Conservation (phyloP, 1,140 invertebrate genomes). For the Psix sp. region DNA sequence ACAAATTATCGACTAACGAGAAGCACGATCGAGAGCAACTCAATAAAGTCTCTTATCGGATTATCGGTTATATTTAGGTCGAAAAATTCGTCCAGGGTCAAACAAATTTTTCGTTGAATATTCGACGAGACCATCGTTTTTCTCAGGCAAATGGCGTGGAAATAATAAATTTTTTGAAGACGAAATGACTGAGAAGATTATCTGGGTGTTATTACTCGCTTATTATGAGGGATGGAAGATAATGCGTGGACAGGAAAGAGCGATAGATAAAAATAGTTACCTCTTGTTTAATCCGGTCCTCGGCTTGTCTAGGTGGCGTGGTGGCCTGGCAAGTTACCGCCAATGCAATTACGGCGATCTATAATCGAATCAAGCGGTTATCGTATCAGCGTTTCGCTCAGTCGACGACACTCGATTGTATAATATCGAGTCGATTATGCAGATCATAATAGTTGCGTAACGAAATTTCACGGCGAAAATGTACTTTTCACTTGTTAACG, state of each 20-base stretch:
- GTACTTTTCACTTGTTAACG: constrained; percentile 45
- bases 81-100: constrained; percentile 39
- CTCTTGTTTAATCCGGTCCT: constrained; percentile 68
- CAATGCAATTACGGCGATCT: constrained; percentile 67
- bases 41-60: constrained; percentile 40
- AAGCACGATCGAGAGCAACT: constrained; percentile 18
- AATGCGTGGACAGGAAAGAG: too few species aligned
- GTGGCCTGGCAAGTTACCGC: constrained; percentile 63
- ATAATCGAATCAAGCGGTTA: constrained; percentile 60
- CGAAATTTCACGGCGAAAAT: constrained; percentile 45
- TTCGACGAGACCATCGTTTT: constrained; percentile 9
- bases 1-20: constrained; percentile 34
- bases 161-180: constrained; percentile 12
- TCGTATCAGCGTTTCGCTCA: constrained; percentile 50
- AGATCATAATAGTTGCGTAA: constrained; percentile 53
- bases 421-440: constrained; percentile 53
- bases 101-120: constrained; percentile 23
- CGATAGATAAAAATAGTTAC: constrained; percentile 60
- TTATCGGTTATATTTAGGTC: constrained; percentile 37
- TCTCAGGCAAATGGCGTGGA: constrained; percentile 20
- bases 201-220: constrained; percentile 8
- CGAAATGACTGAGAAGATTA: constrained; percentile 13
- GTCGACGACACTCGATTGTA: constrained; percentile 45
- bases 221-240: constrained; percentile 26
- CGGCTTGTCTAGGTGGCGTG: constrained; percentile 69